phyloP scores from a whole-genome alignment of 2,113 vertebrate genomes.

The Tachysurus vachellii region DNA sequence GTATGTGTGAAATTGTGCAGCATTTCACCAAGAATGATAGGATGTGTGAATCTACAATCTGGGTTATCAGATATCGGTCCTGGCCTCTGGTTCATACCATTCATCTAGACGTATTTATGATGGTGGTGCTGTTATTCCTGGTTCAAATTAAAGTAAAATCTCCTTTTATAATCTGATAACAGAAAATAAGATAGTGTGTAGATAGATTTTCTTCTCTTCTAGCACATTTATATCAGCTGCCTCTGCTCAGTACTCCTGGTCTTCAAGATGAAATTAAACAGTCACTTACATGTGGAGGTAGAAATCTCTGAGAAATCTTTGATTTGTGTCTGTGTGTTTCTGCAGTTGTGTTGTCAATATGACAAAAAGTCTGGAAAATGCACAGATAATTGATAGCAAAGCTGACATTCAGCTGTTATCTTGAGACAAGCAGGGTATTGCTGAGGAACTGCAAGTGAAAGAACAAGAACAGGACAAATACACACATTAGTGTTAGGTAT shows the following conservation, averaged over 20 bases:
- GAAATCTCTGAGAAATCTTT: neutral
- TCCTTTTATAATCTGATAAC: neutral
- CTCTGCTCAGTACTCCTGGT: neutral
- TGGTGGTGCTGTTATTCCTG: neutral
- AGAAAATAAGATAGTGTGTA: neutral
- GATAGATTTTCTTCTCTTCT: neutral
- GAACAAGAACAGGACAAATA: conserved; percentile 15
- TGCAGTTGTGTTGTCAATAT: conserved; percentile 15
- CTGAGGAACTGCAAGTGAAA: conserved; percentile 4
- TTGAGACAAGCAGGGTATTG: conserved; percentile 16
- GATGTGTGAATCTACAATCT: neutral
- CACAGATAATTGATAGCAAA: conserved; percentile 20
- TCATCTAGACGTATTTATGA: neutral
- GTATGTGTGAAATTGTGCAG: neutral
- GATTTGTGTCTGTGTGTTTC: neutral
- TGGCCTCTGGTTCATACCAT: neutral
- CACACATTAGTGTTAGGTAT: conserved; percentile 1
- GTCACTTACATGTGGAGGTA: neutral
- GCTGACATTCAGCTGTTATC: conserved; percentile 29
- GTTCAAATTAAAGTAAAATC: neutral
- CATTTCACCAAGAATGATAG: neutral
- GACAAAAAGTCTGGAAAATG: conserved; percentile 25
- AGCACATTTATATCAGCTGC: neutral
- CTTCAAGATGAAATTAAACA: neutral
- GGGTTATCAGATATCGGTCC: neutral